phyloP scores from a whole-genome alignment of 2,888 invertebrate genomes.

The Camptogramma bilineatum region DNA sequence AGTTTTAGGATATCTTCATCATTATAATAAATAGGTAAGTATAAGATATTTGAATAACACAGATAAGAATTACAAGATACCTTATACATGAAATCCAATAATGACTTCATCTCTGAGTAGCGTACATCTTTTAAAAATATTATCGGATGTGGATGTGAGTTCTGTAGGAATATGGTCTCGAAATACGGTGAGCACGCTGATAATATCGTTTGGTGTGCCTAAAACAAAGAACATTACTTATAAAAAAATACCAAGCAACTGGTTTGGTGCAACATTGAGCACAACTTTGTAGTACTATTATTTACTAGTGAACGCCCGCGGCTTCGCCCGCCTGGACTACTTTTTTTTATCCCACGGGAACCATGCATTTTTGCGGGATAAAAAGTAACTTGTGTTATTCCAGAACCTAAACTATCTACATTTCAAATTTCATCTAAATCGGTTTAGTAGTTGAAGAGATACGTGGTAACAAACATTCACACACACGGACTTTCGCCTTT shows the following conservation, averaged over 20 bases:
- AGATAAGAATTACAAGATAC: conserved; percentile 67
- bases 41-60: conserved; percentile 18
- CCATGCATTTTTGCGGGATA: no score
- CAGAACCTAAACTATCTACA: no score
- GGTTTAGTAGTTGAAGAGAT: no score
- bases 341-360: no score
- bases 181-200: conserved; percentile 98
- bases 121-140: conserved; percentile 97
- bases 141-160: conserved; percentile 95
- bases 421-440: no score
- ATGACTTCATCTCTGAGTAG: conserved; percentile 94
- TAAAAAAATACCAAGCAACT: background rate
- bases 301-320: no score
- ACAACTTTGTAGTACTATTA: no score
- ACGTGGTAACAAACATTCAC: no score
- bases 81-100: conserved; percentile 97
- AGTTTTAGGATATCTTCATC: conserved; percentile 4
- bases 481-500: no score
- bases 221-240: conserved; percentile 66
- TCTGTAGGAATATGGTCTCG: conserved; percentile 95
- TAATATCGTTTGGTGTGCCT: conserved; percentile 96
- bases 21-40: conserved; percentile 3
- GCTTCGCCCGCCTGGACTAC: no score
- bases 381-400: no score
- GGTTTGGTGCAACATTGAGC: background rate